A percentile compares a stretch with the other conserved stretches of the same genome.
These are phyloP conservation scores for Aphodius granarius DNA, from an alignment of 2,888 invertebrate genomes.

Conservation along the genomic window DNA sequence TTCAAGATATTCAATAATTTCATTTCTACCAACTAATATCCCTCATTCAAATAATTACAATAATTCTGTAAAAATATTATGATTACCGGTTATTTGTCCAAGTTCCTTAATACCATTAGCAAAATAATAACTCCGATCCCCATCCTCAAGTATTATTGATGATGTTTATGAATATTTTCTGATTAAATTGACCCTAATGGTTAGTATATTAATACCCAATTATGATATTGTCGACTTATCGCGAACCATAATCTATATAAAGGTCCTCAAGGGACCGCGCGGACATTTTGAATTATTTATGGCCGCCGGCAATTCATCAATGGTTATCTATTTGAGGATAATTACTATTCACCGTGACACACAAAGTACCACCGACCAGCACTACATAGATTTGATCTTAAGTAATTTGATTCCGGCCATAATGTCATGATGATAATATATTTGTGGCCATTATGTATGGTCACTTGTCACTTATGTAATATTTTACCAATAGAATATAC, in stretches of 20 bases:
- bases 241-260: slow-evolving; percentile 18
- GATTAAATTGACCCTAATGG: slow-evolving; percentile 24
- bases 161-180: slow-evolving; percentile 14
- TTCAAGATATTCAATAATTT: no score
- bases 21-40: not conserved
- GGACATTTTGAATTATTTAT: slow-evolving; percentile 17
- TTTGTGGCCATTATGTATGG: not conserved
- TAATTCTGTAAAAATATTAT: not conserved
- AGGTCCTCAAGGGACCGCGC: not conserved
- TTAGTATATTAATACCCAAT: slow-evolving; percentile 20
- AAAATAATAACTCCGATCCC: not conserved
- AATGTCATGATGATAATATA: not conserved
- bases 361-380: not conserved
- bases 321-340: slow-evolving; percentile 7
- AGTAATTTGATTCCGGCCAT: not conserved
- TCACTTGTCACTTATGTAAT: not conserved
- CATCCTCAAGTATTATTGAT: slow-evolving; percentile 14
- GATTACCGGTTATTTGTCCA: not conserved
- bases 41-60: not conserved
- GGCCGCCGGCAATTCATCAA: slow-evolving; percentile 16
- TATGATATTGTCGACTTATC: slow-evolving; percentile 21
- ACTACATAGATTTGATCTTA: slow-evolving; percentile 12
- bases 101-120: not conserved
- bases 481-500: no score
- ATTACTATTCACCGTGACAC: not conserved